Conservation (phyloP, 2,113 vertebrate species). For the Cranoglanis bouderius region DNA sequence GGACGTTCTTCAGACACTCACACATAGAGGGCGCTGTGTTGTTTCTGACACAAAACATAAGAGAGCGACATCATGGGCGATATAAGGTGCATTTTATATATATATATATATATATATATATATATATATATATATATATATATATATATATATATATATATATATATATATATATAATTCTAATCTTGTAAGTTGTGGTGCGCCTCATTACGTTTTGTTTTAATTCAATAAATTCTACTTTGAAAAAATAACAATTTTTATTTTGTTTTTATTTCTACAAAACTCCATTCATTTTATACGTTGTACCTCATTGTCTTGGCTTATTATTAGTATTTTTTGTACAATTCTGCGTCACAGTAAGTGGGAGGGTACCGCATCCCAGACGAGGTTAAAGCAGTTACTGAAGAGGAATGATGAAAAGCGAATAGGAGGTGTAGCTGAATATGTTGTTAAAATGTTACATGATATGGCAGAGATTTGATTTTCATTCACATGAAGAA, state of each 20-base stretch:
- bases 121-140: neutral
- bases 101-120: neutral
- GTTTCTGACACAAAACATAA: neutral
- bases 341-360: neutral
- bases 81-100: neutral
- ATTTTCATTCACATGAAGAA: slow-evolving; percentile 30
- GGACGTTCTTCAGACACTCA: slow-evolving; percentile 42
- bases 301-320: neutral
- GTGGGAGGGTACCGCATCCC: neutral
- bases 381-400: neutral
- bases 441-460: slow-evolving; percentile 28
- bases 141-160: neutral
- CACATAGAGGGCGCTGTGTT: neutral
- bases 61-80: neutral
- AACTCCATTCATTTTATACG: neutral
- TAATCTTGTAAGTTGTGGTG: neutral
- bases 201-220: neutral
- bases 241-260: neutral
- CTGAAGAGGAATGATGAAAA: slow-evolving; percentile 2
- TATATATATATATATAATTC: neutral
- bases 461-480: slow-evolving; percentile 32
- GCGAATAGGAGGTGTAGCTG: slow-evolving; percentile 15
- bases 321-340: neutral
- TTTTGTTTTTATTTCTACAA: neutral
- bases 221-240: neutral